These are phyloP conservation scores for Setophaga kirtlandii DNA, from an alignment of 2,113 vertebrate species.

Conservation along the genomic window DNA sequence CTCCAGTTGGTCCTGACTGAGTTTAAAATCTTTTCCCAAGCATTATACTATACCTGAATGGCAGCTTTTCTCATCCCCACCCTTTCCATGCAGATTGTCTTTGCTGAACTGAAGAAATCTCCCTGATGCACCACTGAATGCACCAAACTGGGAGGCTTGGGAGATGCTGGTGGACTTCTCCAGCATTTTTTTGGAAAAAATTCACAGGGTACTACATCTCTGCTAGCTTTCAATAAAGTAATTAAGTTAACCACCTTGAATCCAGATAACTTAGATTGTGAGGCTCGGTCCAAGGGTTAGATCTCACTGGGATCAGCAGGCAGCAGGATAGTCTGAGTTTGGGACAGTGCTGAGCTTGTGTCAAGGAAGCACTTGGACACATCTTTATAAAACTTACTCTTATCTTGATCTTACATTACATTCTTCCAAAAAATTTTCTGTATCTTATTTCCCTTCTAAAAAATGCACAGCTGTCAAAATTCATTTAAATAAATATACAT, in stretches of 20 bases:
- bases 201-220: background rate
- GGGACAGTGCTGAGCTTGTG: background rate
- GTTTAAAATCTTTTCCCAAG: background rate
- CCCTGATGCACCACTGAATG: background rate
- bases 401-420: background rate
- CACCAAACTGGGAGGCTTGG: background rate
- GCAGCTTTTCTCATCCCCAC: background rate
- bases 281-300: background rate
- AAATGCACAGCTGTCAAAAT: background rate
- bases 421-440: background rate
- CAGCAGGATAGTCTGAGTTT: fast-evolving
- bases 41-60: background rate
- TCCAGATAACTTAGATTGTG: background rate
- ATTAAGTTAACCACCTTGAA: background rate
- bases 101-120: background rate
- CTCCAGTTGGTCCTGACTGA: background rate
- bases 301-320: background rate
- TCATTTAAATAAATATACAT: background rate
- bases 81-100: background rate
- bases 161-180: background rate
- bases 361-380: background rate
- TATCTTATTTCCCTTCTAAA: background rate
- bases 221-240: background rate
- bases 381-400: background rate
- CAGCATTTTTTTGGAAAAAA: background rate